Evolutionary conservation across 1,140 invertebrate genomes (phyloP).

Genomic region (Reticulitermes speratus): DNA sequence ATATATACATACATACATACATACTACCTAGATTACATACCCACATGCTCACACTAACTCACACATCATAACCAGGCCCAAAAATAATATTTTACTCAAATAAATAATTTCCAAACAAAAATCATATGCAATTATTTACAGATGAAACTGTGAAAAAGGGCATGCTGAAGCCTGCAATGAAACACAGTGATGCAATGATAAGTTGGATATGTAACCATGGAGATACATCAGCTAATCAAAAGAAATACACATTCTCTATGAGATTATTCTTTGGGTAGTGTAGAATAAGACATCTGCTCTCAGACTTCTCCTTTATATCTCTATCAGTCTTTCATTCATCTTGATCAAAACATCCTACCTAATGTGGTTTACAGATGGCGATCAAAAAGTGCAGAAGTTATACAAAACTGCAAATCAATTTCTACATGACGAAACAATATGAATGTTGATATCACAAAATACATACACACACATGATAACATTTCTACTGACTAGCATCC

Average conservation of each 20-base stretch:
- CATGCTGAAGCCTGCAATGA: not conserved
- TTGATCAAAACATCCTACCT: not conserved
- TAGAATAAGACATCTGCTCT: not conserved
- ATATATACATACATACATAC: not conserved
- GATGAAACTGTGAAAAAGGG: not conserved
- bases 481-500: constrained; percentile 15
- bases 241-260: not conserved
- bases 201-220: not conserved
- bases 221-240: not conserved
- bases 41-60: no score
- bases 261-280: not conserved
- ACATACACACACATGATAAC: not conserved
- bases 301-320: not conserved
- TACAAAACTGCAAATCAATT: not conserved
- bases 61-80: not conserved
- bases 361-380: not conserved
- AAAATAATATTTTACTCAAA: not conserved
- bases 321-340: not conserved
- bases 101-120: not conserved
- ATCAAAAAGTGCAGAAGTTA: not conserved
- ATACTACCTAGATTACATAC: not conserved
- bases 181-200: not conserved
- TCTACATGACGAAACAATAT: not conserved
- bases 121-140: not conserved
- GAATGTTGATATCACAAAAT: not conserved